Evolutionary conservation across 37 sponge, comb jelly and placozoan genomes (phyloP), one percentile per base, ranked within the genome.

Genomic region (Corticium candelabrum): DNA sequence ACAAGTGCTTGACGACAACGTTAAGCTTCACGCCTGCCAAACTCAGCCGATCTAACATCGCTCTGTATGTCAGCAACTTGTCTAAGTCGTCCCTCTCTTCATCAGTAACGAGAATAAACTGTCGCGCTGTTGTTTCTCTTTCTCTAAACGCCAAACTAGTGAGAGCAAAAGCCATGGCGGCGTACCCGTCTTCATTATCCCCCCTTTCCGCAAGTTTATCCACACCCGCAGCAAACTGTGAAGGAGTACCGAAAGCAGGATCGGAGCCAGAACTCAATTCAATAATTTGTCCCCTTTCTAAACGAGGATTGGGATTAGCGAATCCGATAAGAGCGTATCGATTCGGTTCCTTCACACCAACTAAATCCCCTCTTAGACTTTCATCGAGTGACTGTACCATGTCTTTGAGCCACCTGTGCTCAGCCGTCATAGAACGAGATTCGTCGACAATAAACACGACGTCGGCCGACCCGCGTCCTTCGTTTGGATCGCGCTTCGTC

Each of bases 391-490:
- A 27, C 15, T 50, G 11, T 50, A 50, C 62, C 62, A 50, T 50
- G 11, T 50, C 62, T 50, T 50, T 50, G 62, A 50, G 11, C 62
- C 62, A 50, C 11, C 21, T 50, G 62, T 50, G 62, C 62, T 50
- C 62, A 11, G 62, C 15, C 62, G 11, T 21, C 62, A 50, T 50
- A 21, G 62, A 50, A 50, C 62, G 62, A 11, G 62, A 50, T 50
- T 50, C 62, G 62, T 50, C 62, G 62, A 50, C 62, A 21, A 50
- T 50, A 21, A 50, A 50, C 11, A 50, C 62, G 62, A 50, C 62
- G 62, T 50, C 62, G 62, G 62, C 62, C 62, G 62, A 27, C 21
- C 62, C 62, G 62, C 62, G 62, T n/a, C n/a, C n/a, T n/a, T n/a
- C n/a, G n/a, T n/a, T n/a, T n/a, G n/a, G n/a, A n/a, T n/a, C n/a